Percentiles rank a stretch among this genome's conserved stretches.
Evolutionary conservation across 92 coral and sea anemone species (phyloP).

Genomic region (Porites evermanni): DNA sequence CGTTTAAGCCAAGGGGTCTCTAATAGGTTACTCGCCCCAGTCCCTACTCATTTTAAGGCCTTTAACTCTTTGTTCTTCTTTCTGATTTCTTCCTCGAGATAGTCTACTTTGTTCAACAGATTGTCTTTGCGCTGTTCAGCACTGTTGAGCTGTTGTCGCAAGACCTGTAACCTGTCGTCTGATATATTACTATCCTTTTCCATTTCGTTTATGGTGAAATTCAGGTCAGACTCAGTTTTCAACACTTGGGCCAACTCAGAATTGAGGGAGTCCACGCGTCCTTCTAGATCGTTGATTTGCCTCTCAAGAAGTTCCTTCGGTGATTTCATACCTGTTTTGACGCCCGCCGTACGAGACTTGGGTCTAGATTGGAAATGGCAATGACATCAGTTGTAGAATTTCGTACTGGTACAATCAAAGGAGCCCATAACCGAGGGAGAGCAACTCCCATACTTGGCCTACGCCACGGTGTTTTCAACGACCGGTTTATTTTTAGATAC

Average conservation of each 20-base stretch:
- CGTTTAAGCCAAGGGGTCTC: neutral
- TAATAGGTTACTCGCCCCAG: neutral
- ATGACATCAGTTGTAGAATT: neutral
- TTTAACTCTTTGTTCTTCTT: conserved; percentile 83
- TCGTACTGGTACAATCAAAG: neutral
- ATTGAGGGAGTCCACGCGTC: conserved; percentile 83
- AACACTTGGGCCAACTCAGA: conserved; percentile 88
- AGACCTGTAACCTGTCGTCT: conserved; percentile 67
- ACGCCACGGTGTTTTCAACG: no score
- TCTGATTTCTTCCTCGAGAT: conserved; percentile 86
- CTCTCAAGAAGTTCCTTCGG: conserved; percentile 89
- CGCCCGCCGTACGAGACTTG: conserved; percentile 49
- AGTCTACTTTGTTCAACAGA: conserved; percentile 77
- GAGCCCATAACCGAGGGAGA: neutral
- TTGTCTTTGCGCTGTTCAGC: conserved; percentile 84
- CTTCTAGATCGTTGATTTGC: conserved; percentile 84
- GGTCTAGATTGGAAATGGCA: conserved; percentile 30
- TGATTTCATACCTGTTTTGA: conserved; percentile 66
- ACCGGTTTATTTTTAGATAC: no score
- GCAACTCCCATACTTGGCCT: no score
- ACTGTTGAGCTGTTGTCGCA: conserved; percentile 83
- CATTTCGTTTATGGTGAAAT: conserved; percentile 63
- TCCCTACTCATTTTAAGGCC: conserved; percentile 6
- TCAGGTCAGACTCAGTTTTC: conserved; percentile 86
- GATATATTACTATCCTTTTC: conserved; percentile 60